phyloP scores from a whole-genome alignment of 2,113 vertebrate genomes.

The Melierax canorus region DNA sequence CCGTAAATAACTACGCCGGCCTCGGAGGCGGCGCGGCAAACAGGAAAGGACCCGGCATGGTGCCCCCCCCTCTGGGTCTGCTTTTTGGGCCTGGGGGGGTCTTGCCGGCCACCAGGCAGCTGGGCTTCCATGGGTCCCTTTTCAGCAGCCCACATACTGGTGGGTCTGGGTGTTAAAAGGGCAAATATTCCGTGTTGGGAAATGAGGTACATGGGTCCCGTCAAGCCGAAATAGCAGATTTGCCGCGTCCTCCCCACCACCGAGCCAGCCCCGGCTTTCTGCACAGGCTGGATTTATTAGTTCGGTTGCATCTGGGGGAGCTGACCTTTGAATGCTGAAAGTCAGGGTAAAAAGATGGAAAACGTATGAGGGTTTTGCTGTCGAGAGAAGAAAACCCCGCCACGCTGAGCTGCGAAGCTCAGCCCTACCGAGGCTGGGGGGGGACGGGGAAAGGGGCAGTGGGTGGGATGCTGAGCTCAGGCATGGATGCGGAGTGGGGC shows the following conservation, averaged over 20 bases:
- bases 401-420: accelerated
- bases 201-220: background rate
- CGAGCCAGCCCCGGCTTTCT: background rate
- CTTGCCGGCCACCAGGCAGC: background rate
- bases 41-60: background rate
- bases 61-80: background rate
- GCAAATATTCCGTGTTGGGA: background rate
- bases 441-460: background rate
- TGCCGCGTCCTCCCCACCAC: background rate
- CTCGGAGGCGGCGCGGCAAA: background rate
- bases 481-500: accelerated
- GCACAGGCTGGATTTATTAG: background rate
- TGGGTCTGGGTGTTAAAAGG: background rate
- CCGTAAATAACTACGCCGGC: background rate
- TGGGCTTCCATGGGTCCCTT: background rate
- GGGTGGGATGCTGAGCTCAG: background rate
- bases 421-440: background rate
- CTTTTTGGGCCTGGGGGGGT: background rate
- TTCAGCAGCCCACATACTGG: accelerated
- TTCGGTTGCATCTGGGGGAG: accelerated
- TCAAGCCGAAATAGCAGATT: background rate
- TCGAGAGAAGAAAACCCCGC: background rate
- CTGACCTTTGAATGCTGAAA: background rate
- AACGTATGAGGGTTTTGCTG: background rate
- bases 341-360: background rate